Percentiles rank a stretch among this genome's conserved stretches.
Evolutionary conservation across 2,797 vertebrate genomes (phyloP).

Genomic region (Tragopan temminckii): DNA sequence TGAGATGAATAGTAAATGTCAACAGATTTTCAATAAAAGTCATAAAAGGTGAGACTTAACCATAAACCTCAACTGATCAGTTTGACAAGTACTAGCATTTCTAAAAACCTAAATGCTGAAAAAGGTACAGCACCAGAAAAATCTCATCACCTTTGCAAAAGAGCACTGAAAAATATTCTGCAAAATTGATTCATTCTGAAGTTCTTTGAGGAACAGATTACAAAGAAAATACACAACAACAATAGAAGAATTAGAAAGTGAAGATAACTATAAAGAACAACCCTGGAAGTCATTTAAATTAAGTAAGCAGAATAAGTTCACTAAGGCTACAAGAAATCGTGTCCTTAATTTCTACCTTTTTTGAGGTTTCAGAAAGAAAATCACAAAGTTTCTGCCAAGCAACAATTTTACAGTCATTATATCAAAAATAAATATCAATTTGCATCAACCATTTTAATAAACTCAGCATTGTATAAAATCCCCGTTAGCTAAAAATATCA

Average conservation of each 20-base stretch:
- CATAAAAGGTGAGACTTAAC: neutral
- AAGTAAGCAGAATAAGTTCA: neutral
- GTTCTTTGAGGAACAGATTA: neutral
- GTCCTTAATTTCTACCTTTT: neutral
- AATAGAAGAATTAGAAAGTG: neutral
- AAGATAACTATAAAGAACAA: neutral
- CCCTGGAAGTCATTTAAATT: neutral
- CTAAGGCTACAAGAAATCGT: neutral
- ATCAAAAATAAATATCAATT: neutral
- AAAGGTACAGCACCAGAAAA: neutral
- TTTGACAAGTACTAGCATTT: neutral
- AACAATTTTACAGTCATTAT: neutral
- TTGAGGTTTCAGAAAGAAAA: conserved; percentile 1
- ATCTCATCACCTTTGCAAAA: neutral
- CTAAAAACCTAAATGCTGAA: neutral
- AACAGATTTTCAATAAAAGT: conserved; percentile 19
- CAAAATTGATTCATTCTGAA: neutral
- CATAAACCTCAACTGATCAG: neutral
- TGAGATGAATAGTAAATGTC: conserved; percentile 20
- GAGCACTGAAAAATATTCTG: neutral
- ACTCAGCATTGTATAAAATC: neutral
- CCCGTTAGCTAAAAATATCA: neutral
- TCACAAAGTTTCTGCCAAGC: neutral
- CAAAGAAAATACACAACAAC: neutral
- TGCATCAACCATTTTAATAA: neutral